Base-by-base conservation (phyloP, 2,797 vertebrate species). In the Sebastes steindachneri region DNA sequence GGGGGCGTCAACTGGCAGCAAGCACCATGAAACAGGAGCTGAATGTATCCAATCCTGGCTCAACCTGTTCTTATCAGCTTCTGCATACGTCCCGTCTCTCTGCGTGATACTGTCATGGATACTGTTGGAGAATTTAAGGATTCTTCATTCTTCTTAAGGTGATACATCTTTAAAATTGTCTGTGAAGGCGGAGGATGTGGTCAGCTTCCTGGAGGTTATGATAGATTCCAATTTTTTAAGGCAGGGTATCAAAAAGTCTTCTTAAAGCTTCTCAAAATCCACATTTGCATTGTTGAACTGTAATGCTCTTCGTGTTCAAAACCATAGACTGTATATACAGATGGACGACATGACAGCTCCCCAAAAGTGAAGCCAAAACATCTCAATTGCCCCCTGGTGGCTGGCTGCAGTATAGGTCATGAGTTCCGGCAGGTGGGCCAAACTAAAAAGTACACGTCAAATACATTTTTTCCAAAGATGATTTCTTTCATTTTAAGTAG, bases 1-100 rank as follows among this genome's bases (percentile, higher is more conserved):
- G 67, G 80, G 48, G 77, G 74, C 5, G 48, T 76, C 62, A 41
- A n/a, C 12, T 75, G 73, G 70, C 80, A 77, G 31, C 60, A 33
- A 33, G 64, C 48, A 31, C 26, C 48, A 53, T 2, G 41, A 78
- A 79, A 71, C 69, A 75, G 51, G 60, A 65, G 72, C 79, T n/a
- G 53, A 80, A 71, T 17, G 66, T 15, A 37, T 65, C 68, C 29
- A 59, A 26, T 45, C 29, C 45, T 48, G 63, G 60, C 62, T 84
- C 77, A 54, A 62, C 57, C 33, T 68, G 75, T 63, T 85, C 79
- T 55, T 25, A 66, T 68, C 54, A 31, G 75, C 64, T 63, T 10
- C 78, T 57, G 54, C 66, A 64, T 54, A 55, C 2, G 5, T 41
- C 7, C 63, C 9, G 19, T 17, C 15, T 73, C 28, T 29, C 25